A percentile compares a stretch with the other conserved stretches of the same genome.
These are phyloP conservation scores for Platichthys stellatus DNA, from an alignment of 2,113 vertebrate genomes.

Conservation along the genomic window DNA sequence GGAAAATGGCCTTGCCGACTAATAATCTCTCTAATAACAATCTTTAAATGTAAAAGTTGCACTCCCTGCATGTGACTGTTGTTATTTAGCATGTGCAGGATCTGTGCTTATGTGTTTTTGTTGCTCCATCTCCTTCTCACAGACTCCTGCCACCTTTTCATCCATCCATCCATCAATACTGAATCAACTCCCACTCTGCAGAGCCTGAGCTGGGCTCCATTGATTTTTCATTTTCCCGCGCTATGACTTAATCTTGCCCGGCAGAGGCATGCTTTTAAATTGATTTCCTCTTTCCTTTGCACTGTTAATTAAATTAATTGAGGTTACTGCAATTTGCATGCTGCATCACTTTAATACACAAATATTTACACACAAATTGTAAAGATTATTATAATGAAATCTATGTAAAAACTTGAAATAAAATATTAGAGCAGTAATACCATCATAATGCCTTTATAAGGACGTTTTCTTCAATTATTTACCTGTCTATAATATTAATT, in stretches of 20 bases:
- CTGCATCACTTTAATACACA: background rate
- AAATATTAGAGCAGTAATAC: no score
- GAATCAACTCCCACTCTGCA: conserved; percentile 58
- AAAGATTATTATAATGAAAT: background rate
- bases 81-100: no score
- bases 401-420: background rate
- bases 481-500: background rate
- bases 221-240: conserved; percentile 66
- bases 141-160: conserved; percentile 6
- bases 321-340: background rate
- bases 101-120: background rate
- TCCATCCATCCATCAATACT: conserved; percentile 54
- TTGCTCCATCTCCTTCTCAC: background rate
- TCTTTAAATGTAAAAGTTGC: background rate
- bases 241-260: conserved; percentile 53
- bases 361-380: background rate
- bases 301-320: background rate
- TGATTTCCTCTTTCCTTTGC: conserved; percentile 16
- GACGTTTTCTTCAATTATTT: no score
- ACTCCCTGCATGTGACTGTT: no score
- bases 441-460: no score
- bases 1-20: background rate
- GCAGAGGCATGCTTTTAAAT: conserved; percentile 1
- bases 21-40: background rate
- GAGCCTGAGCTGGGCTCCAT: conserved; percentile 47